phyloP scores from a whole-genome alignment of 1,140 invertebrate genomes.

The Thrips palmi region DNA sequence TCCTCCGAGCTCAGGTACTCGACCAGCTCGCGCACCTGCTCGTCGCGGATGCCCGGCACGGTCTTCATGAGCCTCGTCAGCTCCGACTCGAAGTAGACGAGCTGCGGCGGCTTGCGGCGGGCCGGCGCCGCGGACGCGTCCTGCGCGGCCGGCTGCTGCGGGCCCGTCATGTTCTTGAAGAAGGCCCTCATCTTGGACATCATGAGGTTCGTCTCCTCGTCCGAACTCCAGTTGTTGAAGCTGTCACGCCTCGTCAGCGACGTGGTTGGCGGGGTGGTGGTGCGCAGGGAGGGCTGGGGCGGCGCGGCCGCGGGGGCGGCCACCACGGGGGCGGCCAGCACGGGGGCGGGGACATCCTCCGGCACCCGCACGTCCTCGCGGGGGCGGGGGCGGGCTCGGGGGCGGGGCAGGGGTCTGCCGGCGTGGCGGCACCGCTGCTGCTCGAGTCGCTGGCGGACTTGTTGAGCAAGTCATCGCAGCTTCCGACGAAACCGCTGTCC shows the following conservation, averaged over 20 bases:
- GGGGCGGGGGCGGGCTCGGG: slow-evolving; percentile 12
- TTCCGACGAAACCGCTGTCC: slow-evolving; percentile 73
- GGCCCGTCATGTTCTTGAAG: slow-evolving; percentile 66
- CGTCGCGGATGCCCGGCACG: slow-evolving; percentile 71
- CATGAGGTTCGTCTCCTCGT: slow-evolving; percentile 85
- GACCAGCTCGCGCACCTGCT: slow-evolving; percentile 77
- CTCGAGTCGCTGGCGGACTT: slow-evolving; percentile 27
- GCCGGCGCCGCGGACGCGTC: slow-evolving; percentile 9
- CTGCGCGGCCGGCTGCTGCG: slow-evolving; percentile 24
- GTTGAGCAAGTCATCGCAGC: slow-evolving; percentile 66
- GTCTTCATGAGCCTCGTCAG: slow-evolving; percentile 80
- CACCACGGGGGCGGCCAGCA: neutral
- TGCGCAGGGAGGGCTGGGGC: slow-evolving; percentile 25
- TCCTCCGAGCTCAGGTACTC: slow-evolving; percentile 82
- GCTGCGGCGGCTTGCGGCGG: slow-evolving; percentile 49
- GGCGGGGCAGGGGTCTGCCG: slow-evolving; percentile 1
- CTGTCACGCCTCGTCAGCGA: slow-evolving; percentile 62
- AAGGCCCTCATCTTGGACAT: slow-evolving; percentile 86
- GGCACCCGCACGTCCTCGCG: neutral
- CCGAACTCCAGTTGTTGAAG: slow-evolving; percentile 84
- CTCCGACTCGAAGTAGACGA: slow-evolving; percentile 76
- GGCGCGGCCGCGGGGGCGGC: slow-evolving; percentile 1
- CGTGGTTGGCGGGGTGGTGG: slow-evolving; percentile 21
- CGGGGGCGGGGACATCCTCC: neutral
- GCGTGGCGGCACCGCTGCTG: slow-evolving; percentile 17